Evolutionary conservation across 2,888 invertebrate genomes (phyloP).

Genomic region (Cerastis rubricosa): DNA sequence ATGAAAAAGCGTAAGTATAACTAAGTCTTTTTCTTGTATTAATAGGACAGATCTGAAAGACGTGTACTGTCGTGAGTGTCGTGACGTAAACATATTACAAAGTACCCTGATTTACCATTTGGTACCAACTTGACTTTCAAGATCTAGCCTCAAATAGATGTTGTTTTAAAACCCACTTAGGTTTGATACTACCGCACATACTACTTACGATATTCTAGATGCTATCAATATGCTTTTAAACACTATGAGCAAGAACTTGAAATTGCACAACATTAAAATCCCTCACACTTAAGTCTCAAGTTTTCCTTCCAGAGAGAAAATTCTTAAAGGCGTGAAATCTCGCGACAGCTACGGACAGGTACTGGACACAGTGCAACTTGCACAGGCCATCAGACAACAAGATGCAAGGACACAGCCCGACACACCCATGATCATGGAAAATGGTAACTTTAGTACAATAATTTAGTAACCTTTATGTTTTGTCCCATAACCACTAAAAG

Average conservation of each 20-base stretch:
- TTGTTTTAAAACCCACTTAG: not conserved
- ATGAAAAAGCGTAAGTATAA: slow-evolving; percentile 94
- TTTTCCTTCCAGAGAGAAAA: slow-evolving; percentile 91
- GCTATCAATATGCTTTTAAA: not conserved
- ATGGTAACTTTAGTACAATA: slow-evolving; percentile 28
- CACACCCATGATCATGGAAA: slow-evolving; percentile 84
- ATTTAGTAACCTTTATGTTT: not conserved
- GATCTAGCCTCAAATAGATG: not conserved
- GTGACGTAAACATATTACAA: not conserved
- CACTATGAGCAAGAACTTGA: not conserved
- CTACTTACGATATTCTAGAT: not conserved
- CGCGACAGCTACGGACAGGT: slow-evolving; percentile 96
- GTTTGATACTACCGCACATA: not conserved
- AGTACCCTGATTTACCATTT: not conserved
- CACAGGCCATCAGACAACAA: slow-evolving; percentile 91
- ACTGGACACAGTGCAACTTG: slow-evolving; percentile 93
- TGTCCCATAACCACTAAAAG: too few species aligned
- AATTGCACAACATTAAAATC: not conserved
- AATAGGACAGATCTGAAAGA: not conserved
- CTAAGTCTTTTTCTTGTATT: not conserved
- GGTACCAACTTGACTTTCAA: not conserved
- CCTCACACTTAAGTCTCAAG: not conserved
- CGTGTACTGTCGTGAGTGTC: too few species aligned
- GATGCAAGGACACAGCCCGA: slow-evolving; percentile 81
- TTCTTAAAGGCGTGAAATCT: slow-evolving; percentile 94